Evolutionary conservation across 2,888 invertebrate species (phyloP), one percentile per base, ranked within the genome.

Genomic region (Drosophila macrospina): DNA sequence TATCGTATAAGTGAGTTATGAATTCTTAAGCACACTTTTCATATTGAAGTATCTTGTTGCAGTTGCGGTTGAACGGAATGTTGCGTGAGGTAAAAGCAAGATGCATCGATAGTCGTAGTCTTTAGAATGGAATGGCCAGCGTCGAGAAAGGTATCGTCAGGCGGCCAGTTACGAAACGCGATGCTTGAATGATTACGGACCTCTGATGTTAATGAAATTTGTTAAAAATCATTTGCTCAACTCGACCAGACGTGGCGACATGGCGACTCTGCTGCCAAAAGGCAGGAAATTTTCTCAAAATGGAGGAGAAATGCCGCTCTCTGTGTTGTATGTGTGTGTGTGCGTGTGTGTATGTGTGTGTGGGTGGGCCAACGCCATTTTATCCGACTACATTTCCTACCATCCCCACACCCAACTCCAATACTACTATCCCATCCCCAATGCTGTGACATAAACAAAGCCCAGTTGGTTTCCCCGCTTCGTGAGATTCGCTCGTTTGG

Each of bases 181-280:
- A 89, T 90, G 91, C 90, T 89, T 90, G 90, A 90, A 88, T 90
- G 90, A 91, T 91, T 90, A 90, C 89, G 85, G 84, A 87, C 85
- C 90, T 90, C 90, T 90, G 90, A 89, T 88, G 84, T 89, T 90
- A 87, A 89, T 88, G 86, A 84, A 90, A 89, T 86, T 88, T 88
- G 90, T 83, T 86, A 81, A 89, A 86, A 86, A 86, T 87, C 86
- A 89, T 86, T 80, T 80, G 72, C 84, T 85, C 74, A 60, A 56
- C 55, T 69, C 65, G 68, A 55, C 68, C 70, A 72, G 70, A 68
- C 59, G 51, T 66, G 42, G 61, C 57, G 59, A 39, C 60, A 48
- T 48, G 64, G 50, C 32, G 63, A 42, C 64, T 63, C 20, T 56
- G 59, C 41, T 41, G 41, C 41, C 41, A 41, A 24, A 24, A 41